A percentile compares a stretch with the other conserved stretches of the same genome.
These are phyloP conservation scores for Antigone vipio DNA, from an alignment of 2,113 vertebrate genomes.

Conservation along the genomic window DNA sequence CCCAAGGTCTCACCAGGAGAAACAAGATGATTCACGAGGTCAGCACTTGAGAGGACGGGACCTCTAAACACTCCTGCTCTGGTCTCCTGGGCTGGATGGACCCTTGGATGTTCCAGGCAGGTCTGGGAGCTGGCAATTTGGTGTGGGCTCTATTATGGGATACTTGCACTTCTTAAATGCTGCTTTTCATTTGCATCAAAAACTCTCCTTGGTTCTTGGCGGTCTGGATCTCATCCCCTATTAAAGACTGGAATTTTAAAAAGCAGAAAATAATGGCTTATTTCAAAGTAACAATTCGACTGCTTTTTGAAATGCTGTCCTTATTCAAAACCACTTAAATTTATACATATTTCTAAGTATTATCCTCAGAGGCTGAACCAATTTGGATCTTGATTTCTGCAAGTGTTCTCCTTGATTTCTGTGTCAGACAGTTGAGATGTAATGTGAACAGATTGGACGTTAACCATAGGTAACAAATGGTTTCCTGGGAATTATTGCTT, in stretches of 20 bases:
- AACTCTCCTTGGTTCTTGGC: conserved; percentile 37
- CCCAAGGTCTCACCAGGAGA: not conserved
- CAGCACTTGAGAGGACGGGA: not conserved
- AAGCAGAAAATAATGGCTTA: conserved; percentile 68
- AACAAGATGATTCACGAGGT: not conserved
- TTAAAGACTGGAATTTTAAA: conserved; percentile 56
- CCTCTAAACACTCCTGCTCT: not conserved
- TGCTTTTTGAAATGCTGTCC: conserved; percentile 62
- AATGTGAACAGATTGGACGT: not conserved
- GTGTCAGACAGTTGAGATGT: conserved; percentile 46
- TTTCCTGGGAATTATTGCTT: conserved; percentile 31
- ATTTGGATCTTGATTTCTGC: conserved; percentile 55
- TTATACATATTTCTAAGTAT: conserved; percentile 61
- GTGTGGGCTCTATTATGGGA: conserved; percentile 34
- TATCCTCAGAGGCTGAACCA: conserved; percentile 61
- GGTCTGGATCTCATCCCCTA: conserved; percentile 44
- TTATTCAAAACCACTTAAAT: conserved; percentile 67
- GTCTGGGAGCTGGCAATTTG: not conserved
- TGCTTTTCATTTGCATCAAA: conserved; percentile 60
- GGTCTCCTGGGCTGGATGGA: not conserved
- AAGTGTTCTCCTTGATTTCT: conserved; percentile 52
- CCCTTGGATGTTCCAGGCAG: not conserved
- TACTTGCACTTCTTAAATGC: conserved; percentile 70
- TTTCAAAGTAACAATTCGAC: conserved; percentile 67
- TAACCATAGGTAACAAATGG: conserved; percentile 17